These are phyloP conservation scores for Zalophus californianus DNA, from an alignment of 2,797 vertebrate species.

Conservation along the genomic window DNA sequence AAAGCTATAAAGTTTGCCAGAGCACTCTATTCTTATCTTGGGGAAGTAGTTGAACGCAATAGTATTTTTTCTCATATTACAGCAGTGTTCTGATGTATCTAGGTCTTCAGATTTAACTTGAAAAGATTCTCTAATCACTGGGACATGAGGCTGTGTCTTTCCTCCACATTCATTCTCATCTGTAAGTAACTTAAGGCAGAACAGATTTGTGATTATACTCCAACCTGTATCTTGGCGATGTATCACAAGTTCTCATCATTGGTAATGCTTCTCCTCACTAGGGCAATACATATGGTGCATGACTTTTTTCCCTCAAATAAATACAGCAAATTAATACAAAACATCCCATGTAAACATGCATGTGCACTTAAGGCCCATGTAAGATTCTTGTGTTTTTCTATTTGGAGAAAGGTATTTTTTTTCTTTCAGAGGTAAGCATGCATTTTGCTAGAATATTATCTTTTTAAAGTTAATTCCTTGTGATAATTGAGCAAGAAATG, in stretches of 20 bases:
- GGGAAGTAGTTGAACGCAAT: background rate
- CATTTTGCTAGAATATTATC: background rate
- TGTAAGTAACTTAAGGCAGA: conserved; percentile 20
- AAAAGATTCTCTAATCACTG: background rate
- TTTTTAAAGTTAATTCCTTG: background rate
- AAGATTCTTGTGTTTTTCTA: background rate
- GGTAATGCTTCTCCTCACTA: background rate
- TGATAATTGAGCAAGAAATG: background rate
- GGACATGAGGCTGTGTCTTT: background rate
- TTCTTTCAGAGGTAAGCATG: background rate
- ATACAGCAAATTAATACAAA: background rate
- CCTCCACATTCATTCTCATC: background rate
- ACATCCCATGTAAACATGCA: background rate
- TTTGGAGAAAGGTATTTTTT: background rate
- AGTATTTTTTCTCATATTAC: background rate
- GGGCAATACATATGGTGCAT: background rate
- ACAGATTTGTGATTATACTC: background rate
- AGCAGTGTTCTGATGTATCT: background rate
- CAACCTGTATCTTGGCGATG: background rate
- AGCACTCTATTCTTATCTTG: conserved; percentile 18
- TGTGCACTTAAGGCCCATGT: background rate
- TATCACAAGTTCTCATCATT: background rate
- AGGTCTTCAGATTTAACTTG: background rate
- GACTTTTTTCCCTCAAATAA: background rate
- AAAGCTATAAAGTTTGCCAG: conserved; percentile 71